Percentiles rank a stretch among this genome's conserved stretches.
These are phyloP conservation scores for Drosophila tani DNA, from an alignment of 1,140 invertebrate genomes.

Conservation along the genomic window DNA sequence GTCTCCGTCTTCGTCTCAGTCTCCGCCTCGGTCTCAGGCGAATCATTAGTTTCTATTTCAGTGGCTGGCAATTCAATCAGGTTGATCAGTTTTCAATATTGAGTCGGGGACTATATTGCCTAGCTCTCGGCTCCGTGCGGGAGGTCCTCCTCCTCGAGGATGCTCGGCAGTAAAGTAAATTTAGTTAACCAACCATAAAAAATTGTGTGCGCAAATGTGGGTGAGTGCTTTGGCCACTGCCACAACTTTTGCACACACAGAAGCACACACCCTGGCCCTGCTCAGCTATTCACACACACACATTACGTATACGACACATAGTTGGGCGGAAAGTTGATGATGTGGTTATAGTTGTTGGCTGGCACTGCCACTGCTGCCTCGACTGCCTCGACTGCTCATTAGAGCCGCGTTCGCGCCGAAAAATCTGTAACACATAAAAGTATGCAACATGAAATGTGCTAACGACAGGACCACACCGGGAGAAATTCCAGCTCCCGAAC, in stretches of 20 bases:
- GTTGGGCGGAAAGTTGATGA: slow-evolving; percentile 69
- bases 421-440: slow-evolving; percentile 72
- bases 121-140: neutral
- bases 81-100: slow-evolving; percentile 54
- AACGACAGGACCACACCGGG: slow-evolving; percentile 49
- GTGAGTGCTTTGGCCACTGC: slow-evolving; percentile 43
- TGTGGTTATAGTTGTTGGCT: slow-evolving; percentile 49
- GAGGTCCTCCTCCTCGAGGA: neutral
- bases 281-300: slow-evolving; percentile 36
- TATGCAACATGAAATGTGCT: slow-evolving; percentile 74
- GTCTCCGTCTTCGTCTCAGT: neutral
- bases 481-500: neutral
- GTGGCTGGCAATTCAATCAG: slow-evolving; percentile 59
- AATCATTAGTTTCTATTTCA: slow-evolving; percentile 63
- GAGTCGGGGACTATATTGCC: slow-evolving; percentile 26
- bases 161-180: slow-evolving; percentile 54
- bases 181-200: slow-evolving; percentile 65
- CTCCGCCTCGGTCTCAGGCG: slow-evolving; percentile 15
- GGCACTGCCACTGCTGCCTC: slow-evolving; percentile 5
- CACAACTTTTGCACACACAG: slow-evolving; percentile 18
- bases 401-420: slow-evolving; percentile 61
- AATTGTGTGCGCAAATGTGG: slow-evolving; percentile 52
- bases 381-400: slow-evolving; percentile 60
- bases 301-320: slow-evolving; percentile 77
- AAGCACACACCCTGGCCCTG: neutral